Base-by-base conservation (phyloP, 2,797 vertebrate genomes). In the Muscicapa comitata region DNA sequence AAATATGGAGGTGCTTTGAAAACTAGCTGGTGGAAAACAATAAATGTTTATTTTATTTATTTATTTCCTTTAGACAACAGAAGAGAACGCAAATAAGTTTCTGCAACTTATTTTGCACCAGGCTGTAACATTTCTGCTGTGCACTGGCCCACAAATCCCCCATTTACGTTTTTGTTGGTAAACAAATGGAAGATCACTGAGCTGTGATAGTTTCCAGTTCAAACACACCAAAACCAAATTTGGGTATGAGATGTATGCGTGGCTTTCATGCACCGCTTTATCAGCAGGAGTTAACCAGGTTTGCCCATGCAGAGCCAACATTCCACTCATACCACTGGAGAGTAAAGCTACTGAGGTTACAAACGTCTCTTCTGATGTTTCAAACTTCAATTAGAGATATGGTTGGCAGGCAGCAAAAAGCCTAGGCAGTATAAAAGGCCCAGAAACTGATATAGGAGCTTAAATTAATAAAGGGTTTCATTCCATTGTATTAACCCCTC, bases 281-380 rank as follows among this genome's bases (percentile, higher is more conserved):
- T 92, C 91, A 54, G 72, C 6, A 55, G 81, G 58, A 81, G 67
- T 58, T 91, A 87, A 85, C 68, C 86, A 47, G 74, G 50, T 68
- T 95, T 93, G 61, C 81, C 40, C 25, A 2, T 33, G 33, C 68
- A 66, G 51, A 86, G 88, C 88, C 83, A 94, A 59, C 93, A 93
- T 97, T 96, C 94, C 95, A n/a, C 35, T 74, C 91, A 87, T 93
- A 38, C 78, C 82, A 78, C 26, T 15, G 35, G 15, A 77, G 65
- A 83, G 54, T 26, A 88, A 54, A 26, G 73, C 62, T 92, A 17
- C 88, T 91, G 95, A 85, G 81, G 74, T 94, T 92, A 92, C 5
- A 1, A 62, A 90, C 85, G 53, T 88, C 89, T 72, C 87, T 89
- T 96, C 90, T 94, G 85, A 91, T 80, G 75, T 94, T 93, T 95